phyloP scores from a whole-genome alignment of 2,888 invertebrate species.

The Eupithecia vulgata region DNA sequence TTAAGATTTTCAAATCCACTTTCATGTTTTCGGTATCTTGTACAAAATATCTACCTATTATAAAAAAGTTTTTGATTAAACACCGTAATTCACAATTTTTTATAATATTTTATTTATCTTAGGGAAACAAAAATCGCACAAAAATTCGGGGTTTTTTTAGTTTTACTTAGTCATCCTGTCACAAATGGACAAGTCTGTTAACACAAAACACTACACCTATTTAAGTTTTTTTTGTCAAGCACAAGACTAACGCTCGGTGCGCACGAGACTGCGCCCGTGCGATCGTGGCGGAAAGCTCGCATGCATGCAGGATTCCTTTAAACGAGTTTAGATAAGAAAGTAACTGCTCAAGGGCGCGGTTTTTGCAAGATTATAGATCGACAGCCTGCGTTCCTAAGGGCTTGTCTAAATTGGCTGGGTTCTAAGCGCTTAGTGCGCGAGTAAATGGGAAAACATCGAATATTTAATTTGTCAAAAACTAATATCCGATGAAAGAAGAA shows the following conservation, averaged over 20 bases:
- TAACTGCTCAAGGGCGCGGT: conserved; percentile 45
- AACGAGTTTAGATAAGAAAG: conserved; percentile 47
- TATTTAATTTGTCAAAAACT: not conserved
- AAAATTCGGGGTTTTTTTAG: too few relatives aligned
- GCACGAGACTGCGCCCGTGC: conserved; percentile 21
- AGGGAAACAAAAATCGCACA: too few relatives aligned
- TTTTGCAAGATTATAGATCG: conserved; percentile 37
- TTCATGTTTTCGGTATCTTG: too few relatives aligned
- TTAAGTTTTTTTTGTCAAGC: not conserved
- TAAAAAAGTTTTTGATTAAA: too few relatives aligned
- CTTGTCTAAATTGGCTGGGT: not conserved
- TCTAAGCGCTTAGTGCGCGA: not conserved
- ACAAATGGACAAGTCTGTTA: not conserved
- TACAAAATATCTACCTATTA: too few relatives aligned
- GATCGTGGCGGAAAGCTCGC: conserved; percentile 44
- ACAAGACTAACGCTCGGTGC: conserved; percentile 1
- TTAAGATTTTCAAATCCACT: too few relatives aligned
- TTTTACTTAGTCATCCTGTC: not conserved
- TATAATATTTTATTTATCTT: too few relatives aligned
- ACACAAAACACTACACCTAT: not conserved
- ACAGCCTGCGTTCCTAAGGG: conserved; percentile 13
- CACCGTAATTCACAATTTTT: too few relatives aligned
- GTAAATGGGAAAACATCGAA: not conserved
- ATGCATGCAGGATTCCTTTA: conserved; percentile 44
- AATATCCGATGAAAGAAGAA: too few relatives aligned